Evolutionary conservation across 2,113 vertebrate species (phyloP).

Genomic region (Ciconia stormi): DNA sequence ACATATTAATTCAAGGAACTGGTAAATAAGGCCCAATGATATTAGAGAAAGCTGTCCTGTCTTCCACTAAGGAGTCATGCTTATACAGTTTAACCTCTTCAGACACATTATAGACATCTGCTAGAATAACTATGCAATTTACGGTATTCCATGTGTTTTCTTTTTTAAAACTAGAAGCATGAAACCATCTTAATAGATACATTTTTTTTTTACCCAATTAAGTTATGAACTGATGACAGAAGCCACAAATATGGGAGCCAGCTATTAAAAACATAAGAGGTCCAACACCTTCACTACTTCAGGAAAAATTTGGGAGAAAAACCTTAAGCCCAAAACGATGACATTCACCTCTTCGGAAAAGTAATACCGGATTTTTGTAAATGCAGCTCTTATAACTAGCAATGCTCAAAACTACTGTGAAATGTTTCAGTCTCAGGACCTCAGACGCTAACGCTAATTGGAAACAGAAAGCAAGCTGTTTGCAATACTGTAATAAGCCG

Average conservation of each 20-base stretch:
- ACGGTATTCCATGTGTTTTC: not conserved
- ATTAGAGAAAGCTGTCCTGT: not conserved
- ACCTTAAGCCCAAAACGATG: not conserved
- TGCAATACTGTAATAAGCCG: not conserved
- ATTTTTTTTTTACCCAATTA: not conserved
- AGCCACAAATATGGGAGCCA: not conserved
- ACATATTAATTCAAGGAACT: not conserved
- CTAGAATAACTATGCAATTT: not conserved
- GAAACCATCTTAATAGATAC: not conserved
- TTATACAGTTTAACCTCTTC: not conserved
- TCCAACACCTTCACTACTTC: not conserved
- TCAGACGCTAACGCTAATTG: not conserved
- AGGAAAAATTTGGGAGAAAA: not conserved
- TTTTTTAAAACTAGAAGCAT: not conserved
- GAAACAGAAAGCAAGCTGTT: constrained; percentile 33
- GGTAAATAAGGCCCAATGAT: not conserved
- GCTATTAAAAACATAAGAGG: not conserved
- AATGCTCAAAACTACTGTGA: not conserved
- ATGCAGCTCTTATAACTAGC: not conserved
- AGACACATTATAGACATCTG: not conserved
- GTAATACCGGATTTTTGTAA: not conserved
- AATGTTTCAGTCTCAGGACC: not conserved
- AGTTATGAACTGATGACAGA: not conserved
- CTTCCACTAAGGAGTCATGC: not conserved
- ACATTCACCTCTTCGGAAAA: not conserved